Conservation (phyloP, 2,113 vertebrate species). For the Phyllostomus hastatus region DNA sequence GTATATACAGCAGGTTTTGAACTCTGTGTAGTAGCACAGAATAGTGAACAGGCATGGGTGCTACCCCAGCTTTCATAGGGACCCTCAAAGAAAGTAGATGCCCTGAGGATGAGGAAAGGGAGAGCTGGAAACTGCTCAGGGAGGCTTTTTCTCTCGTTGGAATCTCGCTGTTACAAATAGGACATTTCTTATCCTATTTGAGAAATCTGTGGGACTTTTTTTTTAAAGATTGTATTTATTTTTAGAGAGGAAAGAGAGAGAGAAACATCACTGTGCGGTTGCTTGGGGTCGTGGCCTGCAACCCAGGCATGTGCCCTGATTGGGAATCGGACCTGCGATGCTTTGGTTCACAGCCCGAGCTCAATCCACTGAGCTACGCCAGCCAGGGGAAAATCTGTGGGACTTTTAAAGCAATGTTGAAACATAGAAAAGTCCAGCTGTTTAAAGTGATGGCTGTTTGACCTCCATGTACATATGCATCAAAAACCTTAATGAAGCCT, state of each 20-base stretch:
- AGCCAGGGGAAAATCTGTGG: neutral
- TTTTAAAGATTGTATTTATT: no score
- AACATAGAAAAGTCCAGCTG: neutral
- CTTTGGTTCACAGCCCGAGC: no score
- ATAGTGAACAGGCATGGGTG: neutral
- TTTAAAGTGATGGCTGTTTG: neutral
- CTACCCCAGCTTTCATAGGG: neutral
- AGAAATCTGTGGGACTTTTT: neutral
- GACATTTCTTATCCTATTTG: neutral
- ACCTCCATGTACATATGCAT: neutral
- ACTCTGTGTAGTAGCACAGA: neutral
- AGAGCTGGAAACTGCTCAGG: neutral
- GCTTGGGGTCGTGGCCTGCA: no score
- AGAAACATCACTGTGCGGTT: no score
- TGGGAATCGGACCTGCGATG: no score
- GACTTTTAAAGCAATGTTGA: neutral
- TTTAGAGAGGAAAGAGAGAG: no score
- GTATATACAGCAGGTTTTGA: neutral
- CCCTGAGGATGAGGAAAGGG: neutral
- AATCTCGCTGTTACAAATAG: neutral
- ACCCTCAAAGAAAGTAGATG: neutral
- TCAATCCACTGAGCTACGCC: no score
- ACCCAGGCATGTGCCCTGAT: no score
- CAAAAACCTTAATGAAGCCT: neutral
- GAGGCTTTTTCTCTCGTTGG: neutral